These are phyloP conservation scores for Trichogramma pretiosum DNA, from an alignment of 1,140 invertebrate species.

Conservation along the genomic window DNA sequence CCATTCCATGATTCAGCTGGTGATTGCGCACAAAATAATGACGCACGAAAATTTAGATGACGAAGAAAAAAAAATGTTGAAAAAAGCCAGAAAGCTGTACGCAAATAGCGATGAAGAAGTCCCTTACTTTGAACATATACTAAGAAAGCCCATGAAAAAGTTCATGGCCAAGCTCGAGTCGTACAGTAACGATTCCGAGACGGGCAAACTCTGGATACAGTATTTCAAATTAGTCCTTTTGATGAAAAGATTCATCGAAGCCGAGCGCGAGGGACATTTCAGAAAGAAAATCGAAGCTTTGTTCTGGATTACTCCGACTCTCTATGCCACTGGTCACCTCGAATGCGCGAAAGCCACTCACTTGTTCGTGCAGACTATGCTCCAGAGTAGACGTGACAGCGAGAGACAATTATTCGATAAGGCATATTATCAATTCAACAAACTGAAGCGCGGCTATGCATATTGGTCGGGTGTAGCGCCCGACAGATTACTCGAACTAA, in stretches of 20 bases:
- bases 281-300: constrained; percentile 11
- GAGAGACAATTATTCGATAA: no score
- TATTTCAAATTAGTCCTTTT: constrained; percentile 21
- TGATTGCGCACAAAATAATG: neutral
- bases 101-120: neutral
- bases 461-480: no score
- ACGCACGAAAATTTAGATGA: neutral
- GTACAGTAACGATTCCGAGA: neutral
- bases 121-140: neutral
- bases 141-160: neutral
- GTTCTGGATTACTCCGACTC: constrained; percentile 19
- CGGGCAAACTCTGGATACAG: constrained; percentile 7
- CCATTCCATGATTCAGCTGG: constrained; percentile 27
- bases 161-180: neutral
- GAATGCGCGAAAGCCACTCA: constrained; percentile 41
- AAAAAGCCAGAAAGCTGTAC: neutral
- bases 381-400: no score
- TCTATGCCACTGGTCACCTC: constrained; percentile 39
- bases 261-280: constrained; percentile 20
- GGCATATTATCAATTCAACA: no score
- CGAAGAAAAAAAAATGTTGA: neutral
- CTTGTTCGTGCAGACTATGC: constrained; percentile 42
- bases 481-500: no score
- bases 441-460: no score
- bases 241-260: constrained; percentile 16